Conservation (phyloP, 2,113 vertebrate species). For the Girardinichthys multiradiatus region DNA sequence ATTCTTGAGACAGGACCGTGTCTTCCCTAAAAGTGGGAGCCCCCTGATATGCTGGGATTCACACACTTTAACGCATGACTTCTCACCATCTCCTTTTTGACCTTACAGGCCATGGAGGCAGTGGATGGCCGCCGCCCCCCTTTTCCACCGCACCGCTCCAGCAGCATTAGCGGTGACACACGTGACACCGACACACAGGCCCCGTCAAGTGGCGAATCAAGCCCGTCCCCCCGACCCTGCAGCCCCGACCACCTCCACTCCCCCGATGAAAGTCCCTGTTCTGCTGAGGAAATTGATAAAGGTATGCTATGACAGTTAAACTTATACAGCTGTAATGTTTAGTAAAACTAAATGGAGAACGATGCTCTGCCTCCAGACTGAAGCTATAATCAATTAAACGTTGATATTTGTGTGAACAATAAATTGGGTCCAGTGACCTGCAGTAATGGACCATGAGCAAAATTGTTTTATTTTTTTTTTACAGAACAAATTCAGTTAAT, state of each 20-base stretch:
- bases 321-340: background rate
- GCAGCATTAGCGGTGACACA: conserved; percentile 78
- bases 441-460: too few species aligned
- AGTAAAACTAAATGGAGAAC: too few species aligned
- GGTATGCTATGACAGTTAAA: conserved; percentile 69
- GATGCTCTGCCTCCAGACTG: too few species aligned
- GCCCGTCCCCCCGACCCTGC: conserved; percentile 87
- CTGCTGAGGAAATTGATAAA: conserved; percentile 92
- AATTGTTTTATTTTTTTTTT: too few species aligned
- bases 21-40: background rate
- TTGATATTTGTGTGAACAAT: too few species aligned
- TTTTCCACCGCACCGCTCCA: conserved; percentile 86
- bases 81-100: conserved; percentile 32
- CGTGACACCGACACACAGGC: conserved; percentile 94
- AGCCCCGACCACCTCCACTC: conserved; percentile 87
- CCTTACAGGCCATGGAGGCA: conserved; percentile 86
- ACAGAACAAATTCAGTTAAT: too few species aligned
- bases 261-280: conserved; percentile 90
- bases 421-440: too few species aligned
- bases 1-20: background rate
- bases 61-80: background rate
- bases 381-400: too few species aligned
- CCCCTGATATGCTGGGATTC: background rate
- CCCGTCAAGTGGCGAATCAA: conserved; percentile 88
- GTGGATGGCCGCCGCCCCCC: conserved; percentile 91